These are phyloP conservation scores for Drosophila teissieri DNA, from an alignment of 1,140 invertebrate genomes.

Conservation along the genomic window DNA sequence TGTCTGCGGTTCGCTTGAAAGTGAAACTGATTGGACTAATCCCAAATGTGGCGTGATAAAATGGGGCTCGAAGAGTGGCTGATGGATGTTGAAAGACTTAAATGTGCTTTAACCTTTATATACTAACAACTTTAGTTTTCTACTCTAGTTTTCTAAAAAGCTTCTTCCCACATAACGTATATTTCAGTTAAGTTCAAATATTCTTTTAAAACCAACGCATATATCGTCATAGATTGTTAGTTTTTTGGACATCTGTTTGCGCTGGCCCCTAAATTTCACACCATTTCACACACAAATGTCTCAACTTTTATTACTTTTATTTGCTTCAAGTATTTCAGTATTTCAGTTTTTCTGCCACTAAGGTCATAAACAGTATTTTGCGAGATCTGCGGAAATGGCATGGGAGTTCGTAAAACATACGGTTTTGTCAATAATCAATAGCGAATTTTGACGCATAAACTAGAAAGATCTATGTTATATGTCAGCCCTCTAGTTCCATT, in stretches of 20 bases:
- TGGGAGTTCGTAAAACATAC: neutral
- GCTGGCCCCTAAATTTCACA: conserved; percentile 29
- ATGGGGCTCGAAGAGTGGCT: conserved; percentile 1
- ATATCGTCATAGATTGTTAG: neutral
- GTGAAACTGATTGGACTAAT: conserved; percentile 51
- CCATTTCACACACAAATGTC: conserved; percentile 32
- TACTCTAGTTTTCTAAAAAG: no score
- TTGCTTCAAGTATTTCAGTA: conserved; percentile 2
- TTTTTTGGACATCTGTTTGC: conserved; percentile 8
- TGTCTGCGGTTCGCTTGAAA: conserved; percentile 56
- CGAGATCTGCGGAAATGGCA: conserved; percentile 7
- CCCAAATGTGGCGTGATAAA: conserved; percentile 30
- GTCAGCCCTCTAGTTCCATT: neutral
- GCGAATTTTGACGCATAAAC: conserved; percentile 26
- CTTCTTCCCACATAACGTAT: neutral
- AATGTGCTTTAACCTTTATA: no score
- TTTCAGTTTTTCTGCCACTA: neutral
- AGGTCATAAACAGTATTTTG: conserved; percentile 19
- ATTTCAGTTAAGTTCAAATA: no score
- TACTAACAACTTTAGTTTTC: no score
- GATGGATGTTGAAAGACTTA: neutral
- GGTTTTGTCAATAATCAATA: conserved; percentile 26
- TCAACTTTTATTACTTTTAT: conserved; percentile 13
- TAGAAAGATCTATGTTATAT: conserved; percentile 33
- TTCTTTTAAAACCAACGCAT: neutral